Base-by-base conservation (phyloP, 2,888 invertebrate species). In the Neocrepidodera transversa region DNA sequence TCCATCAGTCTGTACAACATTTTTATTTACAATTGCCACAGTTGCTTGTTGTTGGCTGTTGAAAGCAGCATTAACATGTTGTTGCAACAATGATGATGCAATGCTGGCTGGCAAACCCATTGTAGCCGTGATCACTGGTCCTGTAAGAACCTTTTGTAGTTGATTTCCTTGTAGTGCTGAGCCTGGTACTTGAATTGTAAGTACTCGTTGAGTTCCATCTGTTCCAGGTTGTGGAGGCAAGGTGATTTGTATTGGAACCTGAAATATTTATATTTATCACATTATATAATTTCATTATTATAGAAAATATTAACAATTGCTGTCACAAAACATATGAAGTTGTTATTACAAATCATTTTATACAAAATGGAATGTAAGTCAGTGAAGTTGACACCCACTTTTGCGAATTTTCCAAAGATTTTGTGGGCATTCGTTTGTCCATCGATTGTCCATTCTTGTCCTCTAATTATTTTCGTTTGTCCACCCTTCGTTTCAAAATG, bases 131-230 rank as follows among this genome's bases (percentile, higher is more conserved):
- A 95, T 93, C 49, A 95, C 88, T 50, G 94, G 92, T 32, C 93
- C 92, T 32, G 93, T 93, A 63, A 94, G 82, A 53, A 93, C 90
- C 77, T 87, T 81, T 64, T 85, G 86, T 63, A 86, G 72, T 65
- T 84, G 84, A 72, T 86, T 84, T 54, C 83, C 86, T 81, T 80
- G 79, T 50, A 94, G 83, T 20, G 93, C 92, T 8, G 92, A 89
- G 17, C 92, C 92, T 60, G 94, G 93, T 71, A 94, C 93, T 81
- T 93, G 93, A 75, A 94, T 93, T n/a, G 92, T 93, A 58, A 94
- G 85, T 40, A 92, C 86, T 62, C 93, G 86, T 18, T 87, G 86
- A 67, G 87, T 79, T 17, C 73, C 74, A 67, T 76, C 87, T 14
- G 87, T 85, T 5, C 90, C 90, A 1, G 90, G 86, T 74, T 91